These are phyloP conservation scores for Umimayanthus kanabou DNA, from an alignment of 92 coral and sea anemone genomes.

Conservation along the genomic window DNA sequence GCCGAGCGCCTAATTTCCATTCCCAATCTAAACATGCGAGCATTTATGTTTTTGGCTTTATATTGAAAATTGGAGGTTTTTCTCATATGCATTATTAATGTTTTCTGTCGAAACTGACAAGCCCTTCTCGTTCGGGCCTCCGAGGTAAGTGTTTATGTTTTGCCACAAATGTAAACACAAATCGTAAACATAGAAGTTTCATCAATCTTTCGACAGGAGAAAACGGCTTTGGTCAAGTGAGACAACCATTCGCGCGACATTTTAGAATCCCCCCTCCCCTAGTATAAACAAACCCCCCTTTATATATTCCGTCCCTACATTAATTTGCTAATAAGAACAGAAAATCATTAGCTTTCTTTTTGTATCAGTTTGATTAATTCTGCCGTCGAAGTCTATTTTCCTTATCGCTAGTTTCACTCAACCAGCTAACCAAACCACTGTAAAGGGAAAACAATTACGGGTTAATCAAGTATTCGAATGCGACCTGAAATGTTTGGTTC, in stretches of 20 bases:
- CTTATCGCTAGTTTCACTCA: neutral
- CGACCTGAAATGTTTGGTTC: neutral
- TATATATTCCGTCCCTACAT: constrained; percentile 10
- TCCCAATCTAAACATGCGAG: constrained; percentile 40
- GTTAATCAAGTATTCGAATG: neutral
- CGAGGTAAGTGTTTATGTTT: constrained; percentile 7
- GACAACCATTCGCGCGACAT: neutral
- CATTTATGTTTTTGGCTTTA: constrained; percentile 39
- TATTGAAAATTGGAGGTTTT: constrained; percentile 46
- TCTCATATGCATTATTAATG: constrained; percentile 46
- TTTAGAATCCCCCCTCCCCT: neutral
- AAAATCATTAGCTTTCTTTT: constrained; percentile 34
- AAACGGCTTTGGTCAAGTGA: neutral
- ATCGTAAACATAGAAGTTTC: constrained; percentile 26
- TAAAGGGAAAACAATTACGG: neutral
- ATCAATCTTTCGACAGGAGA: constrained; percentile 26
- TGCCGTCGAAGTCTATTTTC: constrained; percentile 32
- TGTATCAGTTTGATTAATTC: constrained; percentile 36
- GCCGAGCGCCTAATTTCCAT: constrained; percentile 38
- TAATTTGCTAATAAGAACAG: constrained; percentile 31
- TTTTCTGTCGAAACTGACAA: constrained; percentile 41
- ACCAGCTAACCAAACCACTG: neutral
- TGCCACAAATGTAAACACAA: constrained; percentile 26
- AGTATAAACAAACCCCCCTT: constrained; percentile 7
- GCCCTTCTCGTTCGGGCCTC: constrained; percentile 1